Conservation (phyloP, 2,888 invertebrate species). For the Metallyticus violacea region DNA sequence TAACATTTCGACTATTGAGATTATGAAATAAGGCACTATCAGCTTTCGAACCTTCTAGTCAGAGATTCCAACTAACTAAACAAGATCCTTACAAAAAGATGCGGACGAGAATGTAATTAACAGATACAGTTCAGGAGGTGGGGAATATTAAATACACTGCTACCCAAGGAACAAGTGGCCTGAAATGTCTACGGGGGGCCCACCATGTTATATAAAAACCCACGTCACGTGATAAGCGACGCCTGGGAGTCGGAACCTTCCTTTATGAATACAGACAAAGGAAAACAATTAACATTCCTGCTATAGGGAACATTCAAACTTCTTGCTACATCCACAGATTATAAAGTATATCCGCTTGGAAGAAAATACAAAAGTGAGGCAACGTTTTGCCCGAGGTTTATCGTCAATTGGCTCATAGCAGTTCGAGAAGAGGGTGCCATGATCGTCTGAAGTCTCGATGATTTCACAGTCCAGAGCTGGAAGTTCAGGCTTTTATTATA, state of each 20-base stretch:
- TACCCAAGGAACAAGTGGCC: not conserved
- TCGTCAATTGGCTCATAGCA: too few species aligned
- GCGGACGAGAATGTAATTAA: not conserved
- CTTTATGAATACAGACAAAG: not conserved
- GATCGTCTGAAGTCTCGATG: too few species aligned
- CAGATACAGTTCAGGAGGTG: not conserved
- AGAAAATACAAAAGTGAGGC: not conserved
- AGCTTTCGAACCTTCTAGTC: too few species aligned
- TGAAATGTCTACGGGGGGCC: not conserved
- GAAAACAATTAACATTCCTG: not conserved
- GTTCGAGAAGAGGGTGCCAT: too few species aligned
- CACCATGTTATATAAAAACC: not conserved
- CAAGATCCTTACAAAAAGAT: not conserved
- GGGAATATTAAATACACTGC: not conserved
- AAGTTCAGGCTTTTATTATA: too few species aligned
- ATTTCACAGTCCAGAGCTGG: too few species aligned
- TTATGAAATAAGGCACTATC: too few species aligned
- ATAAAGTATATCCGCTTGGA: too few species aligned
- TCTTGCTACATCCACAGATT: not conserved
- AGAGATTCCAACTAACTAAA: too few species aligned
- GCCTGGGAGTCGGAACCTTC: not conserved
- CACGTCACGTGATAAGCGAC: not conserved
- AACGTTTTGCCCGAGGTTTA: too few species aligned
- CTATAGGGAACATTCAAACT: not conserved
- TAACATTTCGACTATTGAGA: too few species aligned